Percentiles rank a stretch among this genome's conserved stretches.
These are phyloP conservation scores for Drosophila equinoxialis DNA, from an alignment of 1,140 invertebrate genomes.

Conservation along the genomic window DNA sequence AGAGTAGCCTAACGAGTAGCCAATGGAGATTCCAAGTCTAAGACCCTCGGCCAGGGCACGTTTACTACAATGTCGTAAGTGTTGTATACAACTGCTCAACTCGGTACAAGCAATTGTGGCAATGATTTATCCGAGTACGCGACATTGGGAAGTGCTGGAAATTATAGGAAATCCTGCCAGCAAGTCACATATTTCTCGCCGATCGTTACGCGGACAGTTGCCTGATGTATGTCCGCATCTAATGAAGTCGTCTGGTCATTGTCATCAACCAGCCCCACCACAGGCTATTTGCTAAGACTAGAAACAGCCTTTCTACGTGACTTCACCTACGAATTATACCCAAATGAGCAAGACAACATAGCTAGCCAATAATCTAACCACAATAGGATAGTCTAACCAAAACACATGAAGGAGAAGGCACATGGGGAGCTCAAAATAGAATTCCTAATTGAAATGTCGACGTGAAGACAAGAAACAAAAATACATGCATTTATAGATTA, in stretches of 20 bases:
- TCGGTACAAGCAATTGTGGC: conserved; percentile 2
- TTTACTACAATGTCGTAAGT: conserved; percentile 10
- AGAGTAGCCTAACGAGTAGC: conserved; percentile 11
- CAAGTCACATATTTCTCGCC: conserved; percentile 65
- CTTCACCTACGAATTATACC: conserved; percentile 66
- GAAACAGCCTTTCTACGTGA: conserved; percentile 66
- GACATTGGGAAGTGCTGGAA: conserved; percentile 56
- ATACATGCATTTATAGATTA: background rate
- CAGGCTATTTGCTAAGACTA: conserved; percentile 50
- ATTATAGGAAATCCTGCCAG: conserved; percentile 77
- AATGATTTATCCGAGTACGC: conserved; percentile 56
- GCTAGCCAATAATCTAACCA: conserved; percentile 4
- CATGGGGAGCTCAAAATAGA: background rate
- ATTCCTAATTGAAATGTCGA: conserved; percentile 37
- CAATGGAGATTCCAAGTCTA: too few relatives aligned
- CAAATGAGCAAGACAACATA: conserved; percentile 54
- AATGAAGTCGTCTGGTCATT: conserved; percentile 78
- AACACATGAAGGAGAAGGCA: background rate
- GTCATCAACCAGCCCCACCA: conserved; percentile 51
- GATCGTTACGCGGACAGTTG: conserved; percentile 52
- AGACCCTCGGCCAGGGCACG: conserved; percentile 2
- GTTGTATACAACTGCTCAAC: background rate
- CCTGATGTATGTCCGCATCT: conserved; percentile 72
- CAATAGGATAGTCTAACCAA: background rate
- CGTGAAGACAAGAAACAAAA: conserved; percentile 21